phyloP scores from a whole-genome alignment of 2,888 invertebrate genomes.

The Pammene aurita region DNA sequence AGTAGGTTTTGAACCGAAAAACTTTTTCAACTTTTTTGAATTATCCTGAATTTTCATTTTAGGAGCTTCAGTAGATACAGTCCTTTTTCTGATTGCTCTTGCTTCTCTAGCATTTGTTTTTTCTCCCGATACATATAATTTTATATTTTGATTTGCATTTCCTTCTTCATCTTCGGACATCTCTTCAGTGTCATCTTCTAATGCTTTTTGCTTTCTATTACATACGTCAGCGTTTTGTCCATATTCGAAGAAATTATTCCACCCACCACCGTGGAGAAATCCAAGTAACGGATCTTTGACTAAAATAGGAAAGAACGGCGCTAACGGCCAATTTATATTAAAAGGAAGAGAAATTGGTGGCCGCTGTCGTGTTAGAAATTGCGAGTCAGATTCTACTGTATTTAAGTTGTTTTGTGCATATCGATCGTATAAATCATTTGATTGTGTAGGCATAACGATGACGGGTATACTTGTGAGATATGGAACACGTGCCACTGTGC shows the following conservation, averaged over 20 bases:
- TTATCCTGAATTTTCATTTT: slow-evolving; percentile 54
- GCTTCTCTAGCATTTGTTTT: slow-evolving; percentile 55
- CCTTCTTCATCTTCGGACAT: slow-evolving; percentile 34
- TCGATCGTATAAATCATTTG: slow-evolving; percentile 49
- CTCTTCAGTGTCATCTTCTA: slow-evolving; percentile 40
- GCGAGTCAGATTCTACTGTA: slow-evolving; percentile 49
- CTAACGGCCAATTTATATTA: slow-evolving; percentile 77
- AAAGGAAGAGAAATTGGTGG: slow-evolving; percentile 56
- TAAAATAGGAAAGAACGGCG: slow-evolving; percentile 80
- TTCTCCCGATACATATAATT: slow-evolving; percentile 13
- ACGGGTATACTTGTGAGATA: slow-evolving; percentile 68
- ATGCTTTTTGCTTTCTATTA: slow-evolving; percentile 65
- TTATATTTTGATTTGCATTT: slow-evolving; percentile 39
- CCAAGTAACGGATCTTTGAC: slow-evolving; percentile 83
- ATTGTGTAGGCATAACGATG: slow-evolving; percentile 57
- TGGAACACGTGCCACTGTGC: slow-evolving; percentile 48
- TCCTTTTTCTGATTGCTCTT: slow-evolving; percentile 67
- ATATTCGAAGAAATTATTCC: slow-evolving; percentile 82
- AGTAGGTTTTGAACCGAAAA: slow-evolving; percentile 55
- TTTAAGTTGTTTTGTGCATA: slow-evolving; percentile 51
- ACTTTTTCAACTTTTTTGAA: slow-evolving; percentile 57
- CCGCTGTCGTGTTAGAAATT: slow-evolving; percentile 60
- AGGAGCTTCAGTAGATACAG: slow-evolving; percentile 53
- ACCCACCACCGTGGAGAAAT: slow-evolving; percentile 76
- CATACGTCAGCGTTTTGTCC: slow-evolving; percentile 83